phyloP scores from a whole-genome alignment of 1,140 invertebrate species.

The Drosophila lowei region DNA sequence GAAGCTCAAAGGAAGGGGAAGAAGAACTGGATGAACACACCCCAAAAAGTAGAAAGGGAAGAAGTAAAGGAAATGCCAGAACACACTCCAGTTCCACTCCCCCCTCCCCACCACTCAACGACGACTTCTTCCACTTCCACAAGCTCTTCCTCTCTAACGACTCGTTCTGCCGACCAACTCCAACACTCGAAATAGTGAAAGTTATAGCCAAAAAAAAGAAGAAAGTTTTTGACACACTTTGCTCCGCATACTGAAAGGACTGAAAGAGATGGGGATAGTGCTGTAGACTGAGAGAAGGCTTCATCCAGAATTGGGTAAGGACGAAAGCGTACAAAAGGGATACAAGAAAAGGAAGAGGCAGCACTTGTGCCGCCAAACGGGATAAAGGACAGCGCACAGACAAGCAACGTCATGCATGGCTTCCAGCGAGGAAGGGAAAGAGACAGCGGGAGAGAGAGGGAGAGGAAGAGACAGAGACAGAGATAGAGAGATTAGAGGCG shows the following conservation, averaged over 20 bases:
- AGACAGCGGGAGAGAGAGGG: background rate
- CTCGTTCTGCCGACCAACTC: background rate
- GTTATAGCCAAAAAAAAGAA: slow-evolving; percentile 60
- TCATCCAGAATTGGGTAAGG: slow-evolving; percentile 1
- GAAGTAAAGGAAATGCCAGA: slow-evolving; percentile 28
- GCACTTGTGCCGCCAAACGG: slow-evolving; percentile 12
- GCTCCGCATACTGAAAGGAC: slow-evolving; percentile 11
- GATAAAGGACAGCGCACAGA: slow-evolving; percentile 15
- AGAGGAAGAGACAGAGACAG: slow-evolving; percentile 7
- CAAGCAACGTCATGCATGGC: background rate
- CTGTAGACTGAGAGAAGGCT: too few species aligned
- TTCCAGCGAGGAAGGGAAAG: background rate
- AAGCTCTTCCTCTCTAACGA: slow-evolving; percentile 5
- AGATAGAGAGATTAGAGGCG: background rate
- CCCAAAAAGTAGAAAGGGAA: slow-evolving; percentile 20
- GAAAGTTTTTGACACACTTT: slow-evolving; percentile 74
- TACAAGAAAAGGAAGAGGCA: slow-evolving; percentile 10
- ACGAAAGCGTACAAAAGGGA: slow-evolving; percentile 4
- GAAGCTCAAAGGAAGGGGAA: background rate
- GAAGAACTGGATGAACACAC: slow-evolving; percentile 10
- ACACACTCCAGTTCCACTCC: slow-evolving; percentile 20
- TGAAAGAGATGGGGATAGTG: too few species aligned
- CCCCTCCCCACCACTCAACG: background rate
- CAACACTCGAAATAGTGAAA: slow-evolving; percentile 69
- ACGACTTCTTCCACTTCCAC: background rate